Conservation (phyloP, 2,888 invertebrate species). For the Drymonia ruficornis region DNA sequence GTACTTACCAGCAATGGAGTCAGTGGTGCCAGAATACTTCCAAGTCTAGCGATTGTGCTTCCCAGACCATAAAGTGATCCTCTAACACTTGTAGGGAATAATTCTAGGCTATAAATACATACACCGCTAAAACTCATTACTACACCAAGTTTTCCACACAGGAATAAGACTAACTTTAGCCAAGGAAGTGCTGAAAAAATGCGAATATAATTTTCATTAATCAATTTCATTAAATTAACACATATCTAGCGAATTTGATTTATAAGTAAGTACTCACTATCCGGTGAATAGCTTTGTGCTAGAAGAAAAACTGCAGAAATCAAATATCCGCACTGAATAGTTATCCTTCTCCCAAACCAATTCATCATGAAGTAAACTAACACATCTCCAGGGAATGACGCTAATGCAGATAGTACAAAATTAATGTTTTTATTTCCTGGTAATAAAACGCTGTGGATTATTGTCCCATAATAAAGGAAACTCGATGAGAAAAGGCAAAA, state of each 20-base stretch:
- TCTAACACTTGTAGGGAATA: slow-evolving; percentile 71
- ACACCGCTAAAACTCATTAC: slow-evolving; percentile 70
- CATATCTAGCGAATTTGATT: too few species aligned
- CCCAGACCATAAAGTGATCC: slow-evolving; percentile 67
- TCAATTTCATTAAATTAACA: too few species aligned
- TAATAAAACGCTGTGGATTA: slow-evolving; percentile 61
- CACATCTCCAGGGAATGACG: slow-evolving; percentile 69
- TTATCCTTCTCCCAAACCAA: slow-evolving; percentile 61
- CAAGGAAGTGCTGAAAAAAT: slow-evolving; percentile 60
- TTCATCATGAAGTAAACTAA: slow-evolving; percentile 61
- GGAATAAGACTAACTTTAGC: slow-evolving; percentile 63
- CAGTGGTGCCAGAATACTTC: slow-evolving; percentile 68
- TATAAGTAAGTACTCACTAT: slow-evolving; percentile 52
- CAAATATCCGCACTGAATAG: slow-evolving; percentile 61
- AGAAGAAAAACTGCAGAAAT: slow-evolving; percentile 58
- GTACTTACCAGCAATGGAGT: slow-evolving; percentile 65
- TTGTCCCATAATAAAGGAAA: slow-evolving; percentile 66
- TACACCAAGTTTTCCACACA: slow-evolving; percentile 63
- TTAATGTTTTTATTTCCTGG: slow-evolving; percentile 73
- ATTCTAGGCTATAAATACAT: slow-evolving; percentile 67
- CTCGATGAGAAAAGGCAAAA: slow-evolving; percentile 69
- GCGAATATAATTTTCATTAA: neutral
- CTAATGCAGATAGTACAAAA: slow-evolving; percentile 60
- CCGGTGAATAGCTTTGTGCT: slow-evolving; percentile 59
- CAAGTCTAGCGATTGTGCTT: slow-evolving; percentile 65